Evolutionary conservation across 2,888 invertebrate species (phyloP).

Genomic region (Meteorus colon): DNA sequence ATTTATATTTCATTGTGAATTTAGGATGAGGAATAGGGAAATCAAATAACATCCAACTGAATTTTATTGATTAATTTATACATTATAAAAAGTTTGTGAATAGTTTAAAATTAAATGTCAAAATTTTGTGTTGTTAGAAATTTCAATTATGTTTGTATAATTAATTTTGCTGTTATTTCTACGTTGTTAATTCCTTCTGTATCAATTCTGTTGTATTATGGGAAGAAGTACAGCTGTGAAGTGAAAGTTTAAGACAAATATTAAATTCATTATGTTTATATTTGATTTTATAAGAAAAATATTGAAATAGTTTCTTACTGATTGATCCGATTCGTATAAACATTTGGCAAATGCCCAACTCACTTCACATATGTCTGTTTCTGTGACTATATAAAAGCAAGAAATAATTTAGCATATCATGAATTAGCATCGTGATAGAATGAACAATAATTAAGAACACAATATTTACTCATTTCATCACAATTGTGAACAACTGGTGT

Average conservation of each 20-base stretch:
- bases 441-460: not conserved
- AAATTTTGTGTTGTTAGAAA: too few species aligned
- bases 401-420: constrained; percentile 18
- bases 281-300: not conserved
- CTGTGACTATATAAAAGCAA: constrained; percentile 48
- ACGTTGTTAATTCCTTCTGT: too few species aligned
- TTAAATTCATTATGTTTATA: not conserved
- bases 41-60: too few species aligned
- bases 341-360: constrained; percentile 58
- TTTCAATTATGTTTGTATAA: too few species aligned
- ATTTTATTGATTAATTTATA: too few species aligned
- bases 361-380: constrained; percentile 55
- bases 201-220: constrained; percentile 36
- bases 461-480: constrained; percentile 48
- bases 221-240: constrained; percentile 51
- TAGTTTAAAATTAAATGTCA: too few species aligned
- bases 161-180: too few species aligned
- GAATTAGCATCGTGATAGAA: too few species aligned
- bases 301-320: constrained; percentile 42
- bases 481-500: constrained; percentile 51
- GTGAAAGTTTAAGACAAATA: not conserved
- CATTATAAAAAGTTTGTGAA: too few species aligned
- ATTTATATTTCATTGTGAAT: too few species aligned
- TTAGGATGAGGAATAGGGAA: too few species aligned
- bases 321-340: constrained; percentile 51